Conservation (phyloP, 2,888 invertebrate species). For the Pteria penguin region DNA sequence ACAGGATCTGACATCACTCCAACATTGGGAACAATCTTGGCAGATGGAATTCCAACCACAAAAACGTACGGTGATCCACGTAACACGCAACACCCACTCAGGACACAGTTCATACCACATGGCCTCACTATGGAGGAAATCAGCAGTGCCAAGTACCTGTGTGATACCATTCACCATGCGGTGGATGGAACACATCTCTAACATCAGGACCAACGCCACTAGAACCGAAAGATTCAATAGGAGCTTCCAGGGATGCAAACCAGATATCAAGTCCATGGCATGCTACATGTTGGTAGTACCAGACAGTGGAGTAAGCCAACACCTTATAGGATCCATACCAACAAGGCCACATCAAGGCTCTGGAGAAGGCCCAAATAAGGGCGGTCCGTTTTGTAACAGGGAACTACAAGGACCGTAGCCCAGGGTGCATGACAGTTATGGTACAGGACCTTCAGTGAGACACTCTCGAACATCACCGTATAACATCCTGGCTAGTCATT, state of each 20-base stretch:
- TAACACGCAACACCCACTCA: too few species aligned
- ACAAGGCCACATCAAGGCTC: background rate
- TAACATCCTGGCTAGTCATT: background rate
- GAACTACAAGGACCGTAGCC: background rate
- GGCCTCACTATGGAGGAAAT: too few species aligned
- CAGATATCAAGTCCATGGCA: background rate
- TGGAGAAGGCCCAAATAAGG: background rate
- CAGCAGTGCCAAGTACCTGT: too few species aligned
- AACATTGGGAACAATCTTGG: too few species aligned
- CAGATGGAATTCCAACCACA: too few species aligned
- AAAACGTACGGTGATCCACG: too few species aligned
- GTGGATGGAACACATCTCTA: background rate
- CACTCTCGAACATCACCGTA: background rate
- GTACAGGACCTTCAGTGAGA: background rate
- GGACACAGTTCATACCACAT: too few species aligned
- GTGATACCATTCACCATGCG: too few species aligned
- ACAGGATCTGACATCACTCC: too few species aligned
- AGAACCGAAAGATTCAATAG: background rate
- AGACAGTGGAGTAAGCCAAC: background rate
- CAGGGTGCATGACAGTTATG: background rate
- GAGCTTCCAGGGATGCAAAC: background rate
- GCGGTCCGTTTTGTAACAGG: background rate
- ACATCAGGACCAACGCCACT: background rate
- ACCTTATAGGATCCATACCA: background rate
- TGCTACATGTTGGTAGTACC: background rate